Evolutionary conservation across 2,113 vertebrate genomes (phyloP).

Genomic region (Halichoerus grypus): DNA sequence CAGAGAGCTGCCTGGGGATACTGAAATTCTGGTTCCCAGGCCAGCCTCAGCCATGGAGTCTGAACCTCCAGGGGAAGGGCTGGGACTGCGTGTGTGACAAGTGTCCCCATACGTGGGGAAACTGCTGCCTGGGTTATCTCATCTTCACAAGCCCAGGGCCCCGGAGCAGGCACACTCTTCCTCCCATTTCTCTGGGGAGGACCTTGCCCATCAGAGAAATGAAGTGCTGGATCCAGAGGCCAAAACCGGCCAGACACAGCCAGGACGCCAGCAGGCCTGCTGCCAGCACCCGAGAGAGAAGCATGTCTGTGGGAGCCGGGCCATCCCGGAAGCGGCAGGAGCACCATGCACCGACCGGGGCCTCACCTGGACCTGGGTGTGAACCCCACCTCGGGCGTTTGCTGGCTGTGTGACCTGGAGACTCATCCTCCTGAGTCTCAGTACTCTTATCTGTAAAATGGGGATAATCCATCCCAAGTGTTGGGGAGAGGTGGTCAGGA

Average conservation of each 20-base stretch:
- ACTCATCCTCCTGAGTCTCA: not conserved
- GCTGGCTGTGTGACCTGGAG: not conserved
- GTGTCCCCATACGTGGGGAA: not conserved
- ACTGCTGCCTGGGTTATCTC: not conserved
- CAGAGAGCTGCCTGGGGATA: not conserved
- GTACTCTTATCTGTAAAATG: not conserved
- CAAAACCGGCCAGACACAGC: no score
- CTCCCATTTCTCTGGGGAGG: not conserved
- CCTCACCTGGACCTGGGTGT: not conserved
- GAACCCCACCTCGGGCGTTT: rapidly evolving
- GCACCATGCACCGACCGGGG: rapidly evolving
- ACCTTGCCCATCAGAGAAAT: not conserved
- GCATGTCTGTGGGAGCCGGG: not conserved
- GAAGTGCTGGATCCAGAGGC: not conserved
- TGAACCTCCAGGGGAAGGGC: not conserved
- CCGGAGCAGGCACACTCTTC: not conserved
- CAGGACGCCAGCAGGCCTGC: not conserved
- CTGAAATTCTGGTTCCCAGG: not conserved
- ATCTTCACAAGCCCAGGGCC: not conserved
- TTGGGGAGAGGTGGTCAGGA: not conserved
- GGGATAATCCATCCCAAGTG: no score
- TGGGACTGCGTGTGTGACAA: not conserved
- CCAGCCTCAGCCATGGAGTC: rapidly evolving
- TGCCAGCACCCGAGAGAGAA: not conserved
- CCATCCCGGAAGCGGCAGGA: no score